phyloP scores from a whole-genome alignment of 2,888 invertebrate species.

The Drosophila monieri region DNA sequence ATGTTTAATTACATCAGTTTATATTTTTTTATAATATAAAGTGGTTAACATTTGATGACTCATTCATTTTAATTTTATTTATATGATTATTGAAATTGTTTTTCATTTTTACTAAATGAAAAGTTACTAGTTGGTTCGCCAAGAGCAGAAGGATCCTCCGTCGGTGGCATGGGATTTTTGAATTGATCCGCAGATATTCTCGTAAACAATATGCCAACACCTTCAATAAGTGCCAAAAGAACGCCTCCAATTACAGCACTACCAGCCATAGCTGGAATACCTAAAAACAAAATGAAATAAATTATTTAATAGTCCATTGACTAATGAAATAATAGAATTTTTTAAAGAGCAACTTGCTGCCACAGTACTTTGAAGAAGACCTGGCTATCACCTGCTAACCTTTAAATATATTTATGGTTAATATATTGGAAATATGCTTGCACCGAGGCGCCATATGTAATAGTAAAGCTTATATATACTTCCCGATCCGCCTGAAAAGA shows the following conservation, averaged over 20 bases:
- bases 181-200: slow-evolving; percentile 96
- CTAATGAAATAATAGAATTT: no score
- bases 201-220: slow-evolving; percentile 97
- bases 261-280: slow-evolving; percentile 94
- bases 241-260: slow-evolving; percentile 98
- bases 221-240: slow-evolving; percentile 97
- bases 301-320: not conserved
- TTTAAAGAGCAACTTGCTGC: no score
- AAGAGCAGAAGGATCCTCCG: slow-evolving; percentile 91
- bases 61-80: not conserved
- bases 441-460: no score
- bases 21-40: not conserved
- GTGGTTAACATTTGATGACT: not conserved
- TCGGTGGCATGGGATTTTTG: slow-evolving; percentile 91
- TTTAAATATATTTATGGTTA: no score
- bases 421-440: no score
- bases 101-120: slow-evolving; percentile 73
- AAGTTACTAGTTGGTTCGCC: slow-evolving; percentile 86
- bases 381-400: no score
- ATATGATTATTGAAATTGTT: slow-evolving; percentile 80
- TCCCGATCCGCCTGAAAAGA: no score
- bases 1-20: no score
- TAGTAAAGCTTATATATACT: no score
- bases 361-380: no score
- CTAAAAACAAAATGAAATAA: slow-evolving; percentile 76